These are phyloP conservation scores for Nudaria mundana DNA, from an alignment of 2,888 invertebrate species.

Conservation along the genomic window DNA sequence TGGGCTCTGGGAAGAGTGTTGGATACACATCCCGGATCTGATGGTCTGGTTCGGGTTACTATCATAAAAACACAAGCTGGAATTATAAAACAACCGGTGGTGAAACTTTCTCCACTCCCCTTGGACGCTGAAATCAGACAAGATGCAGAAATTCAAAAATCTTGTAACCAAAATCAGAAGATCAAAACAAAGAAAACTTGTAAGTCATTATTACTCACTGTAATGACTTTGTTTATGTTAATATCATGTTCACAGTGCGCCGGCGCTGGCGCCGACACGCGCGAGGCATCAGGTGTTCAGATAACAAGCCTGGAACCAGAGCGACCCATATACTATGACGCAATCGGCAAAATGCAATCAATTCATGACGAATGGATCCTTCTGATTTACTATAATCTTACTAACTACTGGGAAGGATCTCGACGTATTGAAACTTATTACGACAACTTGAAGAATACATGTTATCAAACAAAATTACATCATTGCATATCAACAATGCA, in stretches of 20 bases:
- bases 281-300: too few species aligned
- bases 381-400: slow-evolving; percentile 8
- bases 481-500: slow-evolving; percentile 3
- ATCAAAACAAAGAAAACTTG: too few species aligned
- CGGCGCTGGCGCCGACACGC: too few species aligned
- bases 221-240: too few species aligned
- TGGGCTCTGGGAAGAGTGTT: neutral
- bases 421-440: neutral
- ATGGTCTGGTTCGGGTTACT: neutral
- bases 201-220: too few species aligned
- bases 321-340: slow-evolving; percentile 8
- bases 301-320: slow-evolving; percentile 1
- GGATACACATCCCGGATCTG: neutral
- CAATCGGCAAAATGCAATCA: slow-evolving; percentile 4
- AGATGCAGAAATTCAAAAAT: too few species aligned
- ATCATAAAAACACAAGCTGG: neutral
- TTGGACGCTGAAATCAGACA: too few species aligned
- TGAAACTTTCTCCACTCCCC: neutral
- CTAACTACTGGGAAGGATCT: neutral
- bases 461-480: neutral
- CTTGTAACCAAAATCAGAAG: too few species aligned
- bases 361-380: slow-evolving; percentile 10
- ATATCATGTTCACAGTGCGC: too few species aligned
- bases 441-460: neutral
- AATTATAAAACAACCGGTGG: neutral